A percentile compares a stretch with the other conserved stretches of the same genome.
phyloP scores from a whole-genome alignment of 2,113 vertebrate species.

The Burhinus bistriatus region DNA sequence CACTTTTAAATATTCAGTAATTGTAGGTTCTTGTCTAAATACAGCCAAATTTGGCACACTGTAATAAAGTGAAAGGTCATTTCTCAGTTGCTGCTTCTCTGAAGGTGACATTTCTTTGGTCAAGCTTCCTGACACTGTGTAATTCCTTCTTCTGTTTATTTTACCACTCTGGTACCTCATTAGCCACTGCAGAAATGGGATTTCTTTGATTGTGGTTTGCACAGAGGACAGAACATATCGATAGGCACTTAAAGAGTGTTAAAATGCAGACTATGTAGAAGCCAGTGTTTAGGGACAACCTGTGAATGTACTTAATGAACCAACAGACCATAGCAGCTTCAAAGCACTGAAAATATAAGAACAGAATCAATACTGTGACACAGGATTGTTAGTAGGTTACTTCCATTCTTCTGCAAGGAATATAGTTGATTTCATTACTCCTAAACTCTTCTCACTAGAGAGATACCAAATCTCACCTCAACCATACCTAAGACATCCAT shows the following conservation, averaged over 20 bases:
- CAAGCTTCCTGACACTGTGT: not conserved
- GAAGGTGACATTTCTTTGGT: conserved; percentile 60
- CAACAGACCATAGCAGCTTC: conserved; percentile 22
- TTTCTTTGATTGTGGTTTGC: conserved; percentile 49
- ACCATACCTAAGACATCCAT: not conserved
- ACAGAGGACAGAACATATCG: conserved; percentile 8
- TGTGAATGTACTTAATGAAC: conserved; percentile 38
- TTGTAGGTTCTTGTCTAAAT: conserved; percentile 38
- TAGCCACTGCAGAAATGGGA: conserved; percentile 21
- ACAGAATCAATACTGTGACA: conserved; percentile 16
- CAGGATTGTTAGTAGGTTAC: not conserved
- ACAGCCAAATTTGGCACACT: conserved; percentile 26
- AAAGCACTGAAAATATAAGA: conserved; percentile 7
- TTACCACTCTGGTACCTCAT: conserved; percentile 29
- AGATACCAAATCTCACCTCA: not conserved
- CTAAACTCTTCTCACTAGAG: not conserved
- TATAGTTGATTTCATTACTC: not conserved
- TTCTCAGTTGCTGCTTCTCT: conserved; percentile 34
- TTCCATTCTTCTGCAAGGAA: conserved; percentile 3
- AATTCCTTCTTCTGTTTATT: conserved; percentile 51
- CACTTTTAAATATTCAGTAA: conserved; percentile 40
- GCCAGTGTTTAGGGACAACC: conserved; percentile 15
- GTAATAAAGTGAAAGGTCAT: conserved; percentile 53
- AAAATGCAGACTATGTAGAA: conserved; percentile 43
- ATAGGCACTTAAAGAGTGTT: conserved; percentile 17